Conservation (phyloP, 2,113 vertebrate genomes). For the Lycaon pictus region DNA sequence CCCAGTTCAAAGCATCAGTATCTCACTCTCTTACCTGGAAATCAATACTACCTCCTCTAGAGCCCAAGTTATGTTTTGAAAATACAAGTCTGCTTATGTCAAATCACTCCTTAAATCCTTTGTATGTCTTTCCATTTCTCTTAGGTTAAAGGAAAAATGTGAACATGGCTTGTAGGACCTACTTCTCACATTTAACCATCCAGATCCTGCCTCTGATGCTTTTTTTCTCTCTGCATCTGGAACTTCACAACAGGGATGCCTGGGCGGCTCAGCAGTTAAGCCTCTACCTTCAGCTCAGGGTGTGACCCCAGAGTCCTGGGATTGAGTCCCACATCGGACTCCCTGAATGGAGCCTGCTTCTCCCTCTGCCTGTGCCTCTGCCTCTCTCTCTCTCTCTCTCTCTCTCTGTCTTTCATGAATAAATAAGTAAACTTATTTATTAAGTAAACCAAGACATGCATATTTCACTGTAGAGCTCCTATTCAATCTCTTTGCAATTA, state of each 20-base stretch:
- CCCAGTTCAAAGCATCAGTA: neutral
- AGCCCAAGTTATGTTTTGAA: neutral
- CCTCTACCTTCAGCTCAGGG: no score
- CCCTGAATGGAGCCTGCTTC: no score
- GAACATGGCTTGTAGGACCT: neutral
- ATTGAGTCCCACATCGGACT: no score
- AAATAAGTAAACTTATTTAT: no score
- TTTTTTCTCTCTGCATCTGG: neutral
- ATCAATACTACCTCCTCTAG: neutral
- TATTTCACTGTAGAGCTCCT: neutral
- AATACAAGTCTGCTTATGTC: neutral
- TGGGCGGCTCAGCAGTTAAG: no score
- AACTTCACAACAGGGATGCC: neutral
- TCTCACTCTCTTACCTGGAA: neutral
- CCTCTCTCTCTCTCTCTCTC: no score
- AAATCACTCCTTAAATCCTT: neutral
- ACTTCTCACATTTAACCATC: neutral
- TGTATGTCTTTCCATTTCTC: neutral
- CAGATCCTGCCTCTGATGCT: neutral
- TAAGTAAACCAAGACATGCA: neutral
- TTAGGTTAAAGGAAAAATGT: neutral
- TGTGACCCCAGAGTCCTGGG: no score
- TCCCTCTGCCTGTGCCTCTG: no score
- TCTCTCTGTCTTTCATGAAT: no score
- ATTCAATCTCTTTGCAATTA: neutral